phyloP scores from a whole-genome alignment of 2,888 invertebrate species.

The Drosophila mimica region DNA sequence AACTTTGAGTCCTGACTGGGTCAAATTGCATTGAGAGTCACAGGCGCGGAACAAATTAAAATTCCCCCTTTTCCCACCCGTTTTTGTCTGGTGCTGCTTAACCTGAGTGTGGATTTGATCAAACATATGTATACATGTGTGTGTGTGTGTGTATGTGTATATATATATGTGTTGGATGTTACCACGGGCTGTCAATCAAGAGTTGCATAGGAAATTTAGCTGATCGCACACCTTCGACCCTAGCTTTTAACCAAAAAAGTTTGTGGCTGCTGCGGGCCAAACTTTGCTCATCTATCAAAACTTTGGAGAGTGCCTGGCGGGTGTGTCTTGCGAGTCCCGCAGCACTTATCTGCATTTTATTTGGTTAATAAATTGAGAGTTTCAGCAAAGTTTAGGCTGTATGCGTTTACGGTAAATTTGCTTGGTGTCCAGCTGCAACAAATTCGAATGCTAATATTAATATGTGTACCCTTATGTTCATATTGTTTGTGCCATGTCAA shows the following conservation, averaged over 20 bases:
- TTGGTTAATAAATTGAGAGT: constrained; percentile 78
- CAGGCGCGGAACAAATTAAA: constrained; percentile 76
- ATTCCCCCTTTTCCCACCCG: constrained; percentile 24
- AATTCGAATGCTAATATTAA: constrained; percentile 33
- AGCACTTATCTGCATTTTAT: constrained; percentile 77
- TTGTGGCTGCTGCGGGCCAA: constrained; percentile 28
- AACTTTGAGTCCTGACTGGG: constrained; percentile 20
- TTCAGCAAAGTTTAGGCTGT: constrained; percentile 59
- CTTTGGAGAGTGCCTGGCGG: constrained; percentile 62
- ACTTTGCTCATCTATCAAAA: constrained; percentile 70
- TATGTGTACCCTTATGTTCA: constrained; percentile 10
- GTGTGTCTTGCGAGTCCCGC: constrained; percentile 56
- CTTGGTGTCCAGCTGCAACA: constrained; percentile 41
- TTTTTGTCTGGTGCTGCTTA: constrained; percentile 36
- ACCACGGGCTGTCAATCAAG: constrained; percentile 50
- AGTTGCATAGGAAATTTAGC: constrained; percentile 40
- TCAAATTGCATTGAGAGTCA: constrained; percentile 70
- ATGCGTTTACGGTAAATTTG: constrained; percentile 22
- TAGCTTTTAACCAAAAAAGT: constrained; percentile 25
- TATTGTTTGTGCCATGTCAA: constrained; percentile 48
- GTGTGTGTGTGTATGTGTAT: neutral
- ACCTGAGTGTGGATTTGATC: constrained; percentile 28
- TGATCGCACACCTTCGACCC: constrained; percentile 38
- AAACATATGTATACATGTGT: constrained; percentile 2
- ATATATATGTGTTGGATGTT: constrained; percentile 17